Evolutionary conservation across 1,140 invertebrate species (phyloP).

Genomic region (Grapholita molesta): DNA sequence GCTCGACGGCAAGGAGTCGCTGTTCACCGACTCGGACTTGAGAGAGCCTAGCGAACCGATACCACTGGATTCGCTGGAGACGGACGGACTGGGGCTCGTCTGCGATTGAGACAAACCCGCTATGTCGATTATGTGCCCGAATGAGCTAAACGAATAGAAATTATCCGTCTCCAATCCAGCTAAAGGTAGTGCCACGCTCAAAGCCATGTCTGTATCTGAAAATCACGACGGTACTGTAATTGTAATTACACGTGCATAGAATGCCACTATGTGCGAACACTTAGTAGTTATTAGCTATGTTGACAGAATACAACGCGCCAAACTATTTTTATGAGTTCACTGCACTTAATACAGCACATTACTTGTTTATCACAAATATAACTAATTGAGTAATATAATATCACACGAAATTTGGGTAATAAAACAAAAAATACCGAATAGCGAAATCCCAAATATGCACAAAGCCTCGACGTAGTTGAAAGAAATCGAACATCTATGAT

Average conservation of each 20-base stretch:
- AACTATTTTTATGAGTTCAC: slow-evolving; percentile 40
- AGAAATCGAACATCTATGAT: slow-evolving; percentile 74
- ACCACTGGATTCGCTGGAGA: slow-evolving; percentile 76
- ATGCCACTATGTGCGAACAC: slow-evolving; percentile 55
- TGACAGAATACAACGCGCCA: slow-evolving; percentile 74
- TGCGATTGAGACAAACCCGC: slow-evolving; percentile 70
- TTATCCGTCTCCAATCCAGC: slow-evolving; percentile 71
- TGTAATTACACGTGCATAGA: slow-evolving; percentile 69
- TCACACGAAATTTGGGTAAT: slow-evolving; percentile 40
- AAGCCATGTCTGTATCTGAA: slow-evolving; percentile 74
- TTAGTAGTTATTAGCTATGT: slow-evolving; percentile 58
- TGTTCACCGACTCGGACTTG: slow-evolving; percentile 74
- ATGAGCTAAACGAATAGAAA: slow-evolving; percentile 72
- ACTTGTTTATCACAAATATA: slow-evolving; percentile 45
- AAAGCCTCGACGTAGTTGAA: slow-evolving; percentile 72
- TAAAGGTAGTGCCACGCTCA: slow-evolving; percentile 74
- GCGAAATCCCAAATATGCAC: slow-evolving; percentile 64
- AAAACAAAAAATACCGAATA: slow-evolving; percentile 76
- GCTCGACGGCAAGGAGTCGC: slow-evolving; percentile 73
- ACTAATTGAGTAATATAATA: slow-evolving; percentile 35
- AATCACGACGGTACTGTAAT: slow-evolving; percentile 53
- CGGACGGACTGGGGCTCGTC: slow-evolving; percentile 72
- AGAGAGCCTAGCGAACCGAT: slow-evolving; percentile 74
- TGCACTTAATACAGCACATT: slow-evolving; percentile 26
- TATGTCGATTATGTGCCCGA: slow-evolving; percentile 74